These are phyloP conservation scores for Apostichopus californicus DNA, from an alignment of 35 echinoderm and acorn worm species.

Conservation along the genomic window DNA sequence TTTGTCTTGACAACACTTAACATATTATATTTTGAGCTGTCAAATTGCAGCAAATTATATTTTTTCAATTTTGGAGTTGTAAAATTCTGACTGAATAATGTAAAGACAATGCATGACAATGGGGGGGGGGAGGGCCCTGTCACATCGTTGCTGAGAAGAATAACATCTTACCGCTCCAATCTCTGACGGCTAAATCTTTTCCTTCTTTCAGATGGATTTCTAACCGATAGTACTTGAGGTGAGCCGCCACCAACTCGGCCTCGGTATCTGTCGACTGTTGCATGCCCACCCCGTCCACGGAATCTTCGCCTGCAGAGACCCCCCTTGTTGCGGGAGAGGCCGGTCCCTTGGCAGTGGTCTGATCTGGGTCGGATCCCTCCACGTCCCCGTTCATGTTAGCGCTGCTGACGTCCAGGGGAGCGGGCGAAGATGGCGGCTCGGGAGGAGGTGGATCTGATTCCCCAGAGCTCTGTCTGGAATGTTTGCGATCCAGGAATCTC, in stretches of 20 bases:
- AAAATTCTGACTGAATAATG: no score
- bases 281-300: not conserved
- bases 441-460: constrained; percentile 7
- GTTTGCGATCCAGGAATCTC: constrained; percentile 65
- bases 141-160: not conserved
- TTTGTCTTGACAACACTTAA: no score
- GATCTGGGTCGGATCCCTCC: constrained; percentile 30
- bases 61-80: no score
- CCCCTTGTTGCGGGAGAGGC: no score
- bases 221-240: constrained; percentile 79
- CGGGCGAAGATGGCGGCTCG: constrained; percentile 17
- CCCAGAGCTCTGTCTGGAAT: constrained; percentile 45
- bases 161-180: constrained; percentile 85
- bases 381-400: not conserved
- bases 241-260: constrained; percentile 28
- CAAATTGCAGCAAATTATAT: no score
- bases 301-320: not conserved
- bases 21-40: no score
- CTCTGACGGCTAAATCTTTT: constrained; percentile 81
- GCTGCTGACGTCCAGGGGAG: constrained; percentile 16
- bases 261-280: constrained; percentile 9
- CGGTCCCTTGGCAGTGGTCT: not conserved
- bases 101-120: no score
- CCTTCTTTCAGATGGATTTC: constrained; percentile 92
- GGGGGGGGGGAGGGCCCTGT: no score